Percentiles rank a stretch among this genome's conserved stretches.
Evolutionary conservation across 2,797 vertebrate genomes (phyloP).

Genomic region (Gambelia wislizenii): DNA sequence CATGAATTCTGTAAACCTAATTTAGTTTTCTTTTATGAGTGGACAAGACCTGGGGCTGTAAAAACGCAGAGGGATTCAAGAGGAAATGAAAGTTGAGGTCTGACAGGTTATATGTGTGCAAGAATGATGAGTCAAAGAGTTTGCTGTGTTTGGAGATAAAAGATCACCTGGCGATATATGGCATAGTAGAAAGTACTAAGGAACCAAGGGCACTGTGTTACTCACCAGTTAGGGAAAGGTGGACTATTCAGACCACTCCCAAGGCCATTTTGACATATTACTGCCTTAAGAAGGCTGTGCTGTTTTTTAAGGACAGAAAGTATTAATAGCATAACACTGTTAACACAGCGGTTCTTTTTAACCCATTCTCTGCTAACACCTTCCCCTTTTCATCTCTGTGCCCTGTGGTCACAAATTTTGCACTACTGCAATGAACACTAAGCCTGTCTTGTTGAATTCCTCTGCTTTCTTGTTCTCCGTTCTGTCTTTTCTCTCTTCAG

Average conservation of each 20-base stretch:
- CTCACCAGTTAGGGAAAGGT: not conserved
- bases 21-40: constrained; percentile 39
- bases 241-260: not conserved
- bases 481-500: not conserved
- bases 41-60: constrained; percentile 31
- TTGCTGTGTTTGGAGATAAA: constrained; percentile 28
- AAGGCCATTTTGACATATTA: not conserved
- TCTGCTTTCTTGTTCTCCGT: not conserved
- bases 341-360: not conserved
- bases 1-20: constrained; percentile 38
- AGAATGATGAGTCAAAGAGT: constrained; percentile 9
- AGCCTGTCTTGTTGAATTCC: not conserved
- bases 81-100: constrained; percentile 38
- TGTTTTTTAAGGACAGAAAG: not conserved
- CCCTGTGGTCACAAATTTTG: too few species aligned
- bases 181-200: not conserved
- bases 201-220: not conserved
- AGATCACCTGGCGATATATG: not conserved
- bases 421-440: not conserved
- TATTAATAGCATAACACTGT: not conserved
- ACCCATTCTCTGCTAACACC: not conserved
- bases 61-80: constrained; percentile 26
- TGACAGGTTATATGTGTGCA: constrained; percentile 27
- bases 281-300: not conserved
- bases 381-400: not conserved